Conservation (phyloP, 2,888 invertebrate species). For the Mechanitis messenoides region DNA sequence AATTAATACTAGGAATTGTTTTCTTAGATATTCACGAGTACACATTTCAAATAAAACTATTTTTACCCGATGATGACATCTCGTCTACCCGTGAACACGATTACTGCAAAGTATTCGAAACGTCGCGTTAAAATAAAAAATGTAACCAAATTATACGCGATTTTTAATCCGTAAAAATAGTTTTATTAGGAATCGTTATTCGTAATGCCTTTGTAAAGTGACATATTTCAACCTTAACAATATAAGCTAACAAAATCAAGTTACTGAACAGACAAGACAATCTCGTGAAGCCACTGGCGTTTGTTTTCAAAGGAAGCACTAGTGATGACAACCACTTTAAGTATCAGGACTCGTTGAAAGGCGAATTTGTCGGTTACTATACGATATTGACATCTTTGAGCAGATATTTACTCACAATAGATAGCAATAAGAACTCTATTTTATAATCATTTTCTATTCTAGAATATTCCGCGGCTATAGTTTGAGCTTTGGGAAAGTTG, state of each 20-base stretch:
- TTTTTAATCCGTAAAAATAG: background rate
- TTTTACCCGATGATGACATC: no score
- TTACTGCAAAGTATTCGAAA: no score
- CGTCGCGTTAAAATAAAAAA: no score
- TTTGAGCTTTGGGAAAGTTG: no score
- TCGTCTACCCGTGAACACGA: no score
- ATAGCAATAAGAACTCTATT: no score
- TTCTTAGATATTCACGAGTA: no score
- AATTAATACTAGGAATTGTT: background rate
- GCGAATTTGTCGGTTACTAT: slow-evolving; percentile 19
- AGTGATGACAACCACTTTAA: slow-evolving; percentile 32
- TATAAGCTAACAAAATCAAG: slow-evolving; percentile 5
- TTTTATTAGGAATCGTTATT: background rate
- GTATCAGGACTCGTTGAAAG: slow-evolving; percentile 28
- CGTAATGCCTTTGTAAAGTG: background rate
- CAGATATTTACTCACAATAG: slow-evolving; percentile 4
- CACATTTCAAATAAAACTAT: no score
- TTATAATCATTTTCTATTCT: no score
- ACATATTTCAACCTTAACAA: background rate
- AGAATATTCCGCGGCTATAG: no score
- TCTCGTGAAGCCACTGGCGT: slow-evolving; percentile 12
- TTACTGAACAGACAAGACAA: background rate
- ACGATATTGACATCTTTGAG: slow-evolving; percentile 23
- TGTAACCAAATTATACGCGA: no score
- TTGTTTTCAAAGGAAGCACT: slow-evolving; percentile 17